Evolutionary conservation across 2,113 vertebrate genomes (phyloP).

Genomic region (Heliornis fulica): DNA sequence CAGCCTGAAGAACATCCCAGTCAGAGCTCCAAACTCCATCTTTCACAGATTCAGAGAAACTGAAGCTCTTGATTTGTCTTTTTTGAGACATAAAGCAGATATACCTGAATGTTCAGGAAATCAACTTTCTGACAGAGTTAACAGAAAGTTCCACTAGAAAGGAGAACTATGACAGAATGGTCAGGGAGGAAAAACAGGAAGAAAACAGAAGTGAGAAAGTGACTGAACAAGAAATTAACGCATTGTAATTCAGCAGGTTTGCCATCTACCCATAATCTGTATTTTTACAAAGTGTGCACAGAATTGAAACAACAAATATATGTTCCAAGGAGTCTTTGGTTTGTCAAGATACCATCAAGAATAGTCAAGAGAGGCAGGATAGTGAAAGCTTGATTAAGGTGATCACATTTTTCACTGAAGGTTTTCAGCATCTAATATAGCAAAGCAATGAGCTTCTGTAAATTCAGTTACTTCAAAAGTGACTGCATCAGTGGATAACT

Average conservation of each 20-base stretch:
- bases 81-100: background rate
- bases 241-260: background rate
- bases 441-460: background rate
- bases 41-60: background rate
- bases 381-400: background rate
- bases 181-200: background rate
- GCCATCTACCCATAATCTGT: too few relatives aligned
- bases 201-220: background rate
- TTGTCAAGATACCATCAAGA: background rate
- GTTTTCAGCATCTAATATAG: background rate
- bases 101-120: background rate
- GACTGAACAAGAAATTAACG: background rate
- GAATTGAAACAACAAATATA: background rate
- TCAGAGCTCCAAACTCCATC: accelerated
- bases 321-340: background rate
- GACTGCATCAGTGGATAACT: background rate
- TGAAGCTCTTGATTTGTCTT: background rate
- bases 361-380: background rate
- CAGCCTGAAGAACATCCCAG: background rate
- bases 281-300: background rate
- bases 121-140: background rate
- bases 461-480: background rate
- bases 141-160: background rate
- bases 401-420: background rate
- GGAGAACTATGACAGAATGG: background rate